Base-by-base conservation (phyloP, 92 coral and sea anemone species). In the Chrysogorgia sp. region DNA sequence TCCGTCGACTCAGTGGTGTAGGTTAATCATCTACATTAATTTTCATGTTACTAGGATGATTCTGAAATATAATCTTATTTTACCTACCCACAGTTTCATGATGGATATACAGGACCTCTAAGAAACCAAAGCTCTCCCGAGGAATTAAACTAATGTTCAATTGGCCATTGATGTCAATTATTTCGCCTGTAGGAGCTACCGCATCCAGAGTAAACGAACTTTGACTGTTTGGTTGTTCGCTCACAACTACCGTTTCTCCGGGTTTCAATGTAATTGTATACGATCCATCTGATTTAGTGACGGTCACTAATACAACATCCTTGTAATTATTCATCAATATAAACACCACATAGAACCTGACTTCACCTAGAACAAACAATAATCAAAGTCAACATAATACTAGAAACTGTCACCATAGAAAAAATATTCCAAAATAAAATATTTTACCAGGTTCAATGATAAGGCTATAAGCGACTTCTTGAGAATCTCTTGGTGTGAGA, bases 211-310 rank as follows among this genome's bases (percentile, higher is more conserved):
- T 21, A 25, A 45, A 12, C 24, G 34, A 34, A 32, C 47, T 26
- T 15, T 47, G 7, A 26, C 28, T 69, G 76, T 28, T 69, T 23
- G 59, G 76, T 19, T 67, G 74, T 23, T 67, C 34, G 28, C 74
- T 67, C 30, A 67, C 57, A 3, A 41, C 74, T 7, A 67, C 10
- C 34, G 74, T 67, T 10, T 67, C 56, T 34, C 74, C 55, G 20
- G 74, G 56, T 34, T 41, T 22, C 74, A 67, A 19, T 41, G 13
- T 43, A 67, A 67, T n/a, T 14, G 14, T 2, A 0, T 47, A 30
- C 7, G 74, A 43, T 25, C 28, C 22, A 2, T 34, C 57, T 23
- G 74, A 32, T 33, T 35, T 24, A 22, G 40, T 53, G 26, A 35
- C 47, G 26, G 59, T 35, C 31, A 69, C 76, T 43, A 45, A 33